Evolutionary conservation across 2,888 invertebrate genomes (phyloP).

Genomic region (Epirrhoe tristata): DNA sequence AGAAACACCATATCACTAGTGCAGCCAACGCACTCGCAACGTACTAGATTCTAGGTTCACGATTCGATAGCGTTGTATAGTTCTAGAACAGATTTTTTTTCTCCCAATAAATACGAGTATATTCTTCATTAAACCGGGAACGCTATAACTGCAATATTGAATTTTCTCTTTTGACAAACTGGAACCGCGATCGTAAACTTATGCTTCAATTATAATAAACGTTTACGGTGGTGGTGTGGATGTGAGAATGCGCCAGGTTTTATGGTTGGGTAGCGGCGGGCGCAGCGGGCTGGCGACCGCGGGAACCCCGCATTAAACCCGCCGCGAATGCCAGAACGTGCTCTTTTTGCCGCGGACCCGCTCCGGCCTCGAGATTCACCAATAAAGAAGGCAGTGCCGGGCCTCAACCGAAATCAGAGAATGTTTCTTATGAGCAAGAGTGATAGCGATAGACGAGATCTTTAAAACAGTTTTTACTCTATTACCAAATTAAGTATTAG

Average conservation of each 20-base stretch:
- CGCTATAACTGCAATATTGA: constrained; percentile 57
- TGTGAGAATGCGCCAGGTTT: constrained; percentile 76
- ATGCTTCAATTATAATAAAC: constrained; percentile 81
- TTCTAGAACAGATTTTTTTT: constrained; percentile 7
- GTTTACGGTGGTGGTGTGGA: constrained; percentile 71
- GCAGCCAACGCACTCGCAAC: constrained; percentile 35
- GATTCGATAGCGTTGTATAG: constrained; percentile 2
- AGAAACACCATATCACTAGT: constrained; percentile 43
- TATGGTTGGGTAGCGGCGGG: constrained; percentile 55
- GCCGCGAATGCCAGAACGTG: constrained; percentile 63
- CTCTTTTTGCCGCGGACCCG: constrained; percentile 66
- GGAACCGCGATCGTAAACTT: constrained; percentile 74
- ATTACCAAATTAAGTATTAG: too few species aligned
- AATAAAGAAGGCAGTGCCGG: constrained; percentile 5
- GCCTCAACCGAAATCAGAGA: too few species aligned
- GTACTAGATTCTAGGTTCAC: constrained; percentile 23
- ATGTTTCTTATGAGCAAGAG: too few species aligned
- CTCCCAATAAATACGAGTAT: constrained; percentile 24
- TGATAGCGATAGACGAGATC: too few species aligned
- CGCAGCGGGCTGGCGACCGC: constrained; percentile 49
- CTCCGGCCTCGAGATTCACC: constrained; percentile 22
- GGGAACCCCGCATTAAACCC: constrained; percentile 62
- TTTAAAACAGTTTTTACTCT: too few species aligned
- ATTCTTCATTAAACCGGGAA: constrained; percentile 35
- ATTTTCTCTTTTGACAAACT: constrained; percentile 68